Conservation (phyloP, 2,888 invertebrate genomes). For the Xylocampa areola region DNA sequence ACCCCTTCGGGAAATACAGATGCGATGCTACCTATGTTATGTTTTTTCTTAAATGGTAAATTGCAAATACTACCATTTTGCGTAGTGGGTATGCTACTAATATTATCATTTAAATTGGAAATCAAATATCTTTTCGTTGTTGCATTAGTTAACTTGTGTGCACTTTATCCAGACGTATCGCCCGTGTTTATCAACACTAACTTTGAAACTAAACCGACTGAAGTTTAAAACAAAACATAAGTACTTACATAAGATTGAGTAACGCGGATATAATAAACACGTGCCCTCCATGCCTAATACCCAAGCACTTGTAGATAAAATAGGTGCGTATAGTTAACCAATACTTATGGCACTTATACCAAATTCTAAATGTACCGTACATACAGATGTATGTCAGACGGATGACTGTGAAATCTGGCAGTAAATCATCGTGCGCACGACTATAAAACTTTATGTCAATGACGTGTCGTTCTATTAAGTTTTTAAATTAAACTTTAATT, state of each 20-base stretch:
- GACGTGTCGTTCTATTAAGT: constrained; percentile 53
- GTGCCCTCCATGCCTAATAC: constrained; percentile 54
- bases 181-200: constrained; percentile 27
- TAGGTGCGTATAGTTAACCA: constrained; percentile 54
- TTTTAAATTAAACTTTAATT: constrained; percentile 55
- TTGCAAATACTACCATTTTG: too few relatives aligned
- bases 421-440: constrained; percentile 78
- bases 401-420: constrained; percentile 78
- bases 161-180: constrained; percentile 5
- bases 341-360: constrained; percentile 56
- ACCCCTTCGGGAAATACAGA: too few relatives aligned
- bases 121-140: too few relatives aligned
- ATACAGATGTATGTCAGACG: constrained; percentile 63
- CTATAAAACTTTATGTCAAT: constrained; percentile 84
- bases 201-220: constrained; percentile 31
- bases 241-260: constrained; percentile 49
- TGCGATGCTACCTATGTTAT: too few relatives aligned
- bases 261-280: constrained; percentile 60
- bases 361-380: constrained; percentile 56
- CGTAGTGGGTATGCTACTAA: too few relatives aligned
- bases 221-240: constrained; percentile 39
- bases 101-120: too few relatives aligned
- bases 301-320: constrained; percentile 54
- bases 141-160: too few relatives aligned
- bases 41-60: too few relatives aligned